phyloP scores from a whole-genome alignment of 2,888 invertebrate species.

The Sarcophaga subvicina region DNA sequence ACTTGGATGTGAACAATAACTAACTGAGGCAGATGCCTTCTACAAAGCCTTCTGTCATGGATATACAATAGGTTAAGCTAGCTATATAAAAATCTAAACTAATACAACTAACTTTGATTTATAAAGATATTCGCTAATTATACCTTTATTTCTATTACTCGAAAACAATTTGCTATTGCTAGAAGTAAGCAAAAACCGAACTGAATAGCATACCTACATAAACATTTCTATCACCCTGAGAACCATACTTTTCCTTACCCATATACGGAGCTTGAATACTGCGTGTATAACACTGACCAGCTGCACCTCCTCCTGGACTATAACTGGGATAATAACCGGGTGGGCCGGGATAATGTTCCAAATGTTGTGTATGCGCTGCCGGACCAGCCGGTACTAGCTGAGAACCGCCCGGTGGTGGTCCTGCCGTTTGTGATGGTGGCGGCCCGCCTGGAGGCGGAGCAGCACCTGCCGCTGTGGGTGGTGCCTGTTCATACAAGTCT shows the following conservation, averaged over 20 bases:
- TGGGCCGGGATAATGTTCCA: constrained; percentile 83
- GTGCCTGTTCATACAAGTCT: constrained; percentile 79
- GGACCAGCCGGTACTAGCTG: constrained; percentile 81
- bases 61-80: neutral
- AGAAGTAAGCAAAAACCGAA: too few relatives aligned
- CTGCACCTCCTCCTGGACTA: constrained; percentile 80
- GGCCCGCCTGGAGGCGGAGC: constrained; percentile 65
- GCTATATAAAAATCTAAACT: neutral
- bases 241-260: constrained; percentile 82
- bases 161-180: too few relatives aligned
- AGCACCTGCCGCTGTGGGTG: constrained; percentile 65
- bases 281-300: constrained; percentile 84
- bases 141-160: too few relatives aligned
- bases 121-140: neutral
- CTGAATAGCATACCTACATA: constrained; percentile 20
- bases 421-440: constrained; percentile 71
- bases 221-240: constrained; percentile 61
- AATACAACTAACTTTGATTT: constrained; percentile 45
- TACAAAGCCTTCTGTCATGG: too few relatives aligned
- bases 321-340: constrained; percentile 84
- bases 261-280: constrained; percentile 81
- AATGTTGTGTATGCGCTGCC: constrained; percentile 81
- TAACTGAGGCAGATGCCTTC: too few relatives aligned
- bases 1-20: too few relatives aligned
- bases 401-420: constrained; percentile 77